Evolutionary conservation across 2,113 vertebrate species (phyloP).

Genomic region (Podiceps cristatus): DNA sequence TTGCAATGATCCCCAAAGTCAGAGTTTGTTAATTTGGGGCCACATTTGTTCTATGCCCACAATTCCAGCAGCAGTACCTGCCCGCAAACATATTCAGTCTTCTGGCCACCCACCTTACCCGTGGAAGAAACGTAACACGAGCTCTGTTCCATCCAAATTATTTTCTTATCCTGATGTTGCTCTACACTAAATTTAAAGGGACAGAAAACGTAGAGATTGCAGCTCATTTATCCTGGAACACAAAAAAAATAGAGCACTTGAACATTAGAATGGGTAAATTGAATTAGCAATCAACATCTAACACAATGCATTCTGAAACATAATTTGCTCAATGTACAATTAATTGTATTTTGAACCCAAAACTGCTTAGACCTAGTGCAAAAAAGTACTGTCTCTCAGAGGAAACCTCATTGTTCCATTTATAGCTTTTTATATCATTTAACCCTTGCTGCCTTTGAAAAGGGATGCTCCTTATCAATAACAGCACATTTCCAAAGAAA

Average conservation of each 20-base stretch:
- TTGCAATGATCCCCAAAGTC: not conserved
- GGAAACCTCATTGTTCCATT: not conserved
- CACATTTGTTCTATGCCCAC: not conserved
- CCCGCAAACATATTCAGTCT: not conserved
- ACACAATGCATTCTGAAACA: not conserved
- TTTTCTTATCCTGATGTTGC: not conserved
- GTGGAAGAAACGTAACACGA: not conserved
- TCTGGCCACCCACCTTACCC: not conserved
- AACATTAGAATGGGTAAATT: not conserved
- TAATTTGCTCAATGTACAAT: not conserved
- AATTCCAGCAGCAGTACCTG: not conserved
- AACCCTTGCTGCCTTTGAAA: not conserved
- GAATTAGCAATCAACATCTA: not conserved
- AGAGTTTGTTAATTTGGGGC: not conserved
- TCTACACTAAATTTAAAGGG: not conserved
- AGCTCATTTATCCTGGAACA: not conserved
- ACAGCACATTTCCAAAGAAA: not conserved
- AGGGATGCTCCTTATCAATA: not conserved
- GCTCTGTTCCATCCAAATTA: not conserved
- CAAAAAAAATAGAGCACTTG: not conserved
- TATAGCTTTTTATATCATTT: not conserved
- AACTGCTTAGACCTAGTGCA: not conserved
- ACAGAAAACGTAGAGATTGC: not conserved
- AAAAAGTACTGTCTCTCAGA: not conserved
- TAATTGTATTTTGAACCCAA: not conserved